Conservation (phyloP, 2,797 vertebrate genomes). For the Tangara arthus region DNA sequence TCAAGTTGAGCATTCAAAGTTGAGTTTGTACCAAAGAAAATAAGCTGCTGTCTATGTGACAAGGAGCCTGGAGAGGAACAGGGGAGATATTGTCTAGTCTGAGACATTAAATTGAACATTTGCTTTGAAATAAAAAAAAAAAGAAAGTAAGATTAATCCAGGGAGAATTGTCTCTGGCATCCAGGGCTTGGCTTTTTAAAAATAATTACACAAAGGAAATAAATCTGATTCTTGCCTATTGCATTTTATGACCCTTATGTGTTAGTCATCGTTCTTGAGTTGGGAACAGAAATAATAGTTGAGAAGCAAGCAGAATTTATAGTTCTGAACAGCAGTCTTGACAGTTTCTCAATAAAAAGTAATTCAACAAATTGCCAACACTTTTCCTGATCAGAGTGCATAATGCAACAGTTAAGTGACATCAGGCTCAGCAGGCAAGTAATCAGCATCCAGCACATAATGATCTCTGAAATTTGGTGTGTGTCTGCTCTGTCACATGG, state of each 20-base stretch:
- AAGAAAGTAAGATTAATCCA: not conserved
- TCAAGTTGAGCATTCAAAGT: not conserved
- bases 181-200: not conserved
- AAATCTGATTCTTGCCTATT: not conserved
- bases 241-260: not conserved
- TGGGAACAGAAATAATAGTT: not conserved
- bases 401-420: not conserved
- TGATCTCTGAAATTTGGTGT: not conserved
- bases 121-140: not conserved
- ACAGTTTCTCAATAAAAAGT: slow-evolving; percentile 39
- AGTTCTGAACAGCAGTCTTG: not conserved
- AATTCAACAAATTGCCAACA: slow-evolving; percentile 14
- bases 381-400: slow-evolving; percentile 25
- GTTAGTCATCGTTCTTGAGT: not conserved
- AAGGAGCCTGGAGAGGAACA: not conserved
- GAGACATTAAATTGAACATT: not conserved
- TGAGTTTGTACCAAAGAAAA: not conserved
- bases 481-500: not conserved
- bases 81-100: not conserved
- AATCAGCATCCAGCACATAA: not conserved
- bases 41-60: not conserved
- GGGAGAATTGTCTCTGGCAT: not conserved
- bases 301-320: slow-evolving; percentile 25
- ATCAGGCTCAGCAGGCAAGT: not conserved
- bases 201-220: not conserved